These are phyloP conservation scores for Rhynchonema sp. DNA, from an alignment of 2,888 invertebrate genomes.

Conservation along the genomic window DNA sequence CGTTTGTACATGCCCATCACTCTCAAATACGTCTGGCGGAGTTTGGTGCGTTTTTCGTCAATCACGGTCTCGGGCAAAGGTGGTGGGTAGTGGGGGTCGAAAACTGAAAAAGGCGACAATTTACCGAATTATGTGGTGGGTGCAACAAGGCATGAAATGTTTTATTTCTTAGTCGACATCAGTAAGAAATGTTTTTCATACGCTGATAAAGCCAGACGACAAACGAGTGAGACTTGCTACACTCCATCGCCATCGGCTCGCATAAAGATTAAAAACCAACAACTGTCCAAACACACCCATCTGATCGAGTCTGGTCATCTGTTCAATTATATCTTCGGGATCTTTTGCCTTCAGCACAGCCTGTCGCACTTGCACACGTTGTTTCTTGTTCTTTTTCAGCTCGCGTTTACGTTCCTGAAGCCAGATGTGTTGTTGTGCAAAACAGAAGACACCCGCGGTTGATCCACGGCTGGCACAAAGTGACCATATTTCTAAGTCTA, in stretches of 20 bases:
- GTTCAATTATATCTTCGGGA: slow-evolving; percentile 76
- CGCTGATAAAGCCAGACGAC: too few relatives aligned
- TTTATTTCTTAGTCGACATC: too few relatives aligned
- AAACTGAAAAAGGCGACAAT: slow-evolving; percentile 9
- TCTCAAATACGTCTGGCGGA: slow-evolving; percentile 11
- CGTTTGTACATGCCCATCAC: slow-evolving; percentile 11
- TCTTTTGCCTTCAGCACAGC: slow-evolving; percentile 95
- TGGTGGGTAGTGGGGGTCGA: slow-evolving; percentile 8
- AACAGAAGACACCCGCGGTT: too few relatives aligned
- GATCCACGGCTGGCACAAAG: too few relatives aligned
- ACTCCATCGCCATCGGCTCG: too few relatives aligned
- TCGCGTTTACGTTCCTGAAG: slow-evolving; percentile 41
- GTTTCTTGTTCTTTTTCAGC: slow-evolving; percentile 91
- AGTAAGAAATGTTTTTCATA: too few relatives aligned
- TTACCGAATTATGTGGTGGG: too few relatives aligned
- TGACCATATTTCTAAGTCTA: too few relatives aligned
- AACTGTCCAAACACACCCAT: slow-evolving; percentile 53
- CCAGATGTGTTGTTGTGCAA: too few relatives aligned
- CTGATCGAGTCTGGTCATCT: slow-evolving; percentile 91
- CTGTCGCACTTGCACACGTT: slow-evolving; percentile 79
- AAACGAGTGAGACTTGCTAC: too few relatives aligned
- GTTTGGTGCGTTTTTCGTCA: slow-evolving; percentile 13
- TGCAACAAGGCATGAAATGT: too few relatives aligned
- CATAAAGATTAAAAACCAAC: too few relatives aligned
- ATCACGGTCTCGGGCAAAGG: slow-evolving; percentile 12